Evolutionary conservation across 2,888 invertebrate genomes (phyloP), one percentile per base, ranked within the genome.

Genomic region (Synanthedon vespiformis): DNA sequence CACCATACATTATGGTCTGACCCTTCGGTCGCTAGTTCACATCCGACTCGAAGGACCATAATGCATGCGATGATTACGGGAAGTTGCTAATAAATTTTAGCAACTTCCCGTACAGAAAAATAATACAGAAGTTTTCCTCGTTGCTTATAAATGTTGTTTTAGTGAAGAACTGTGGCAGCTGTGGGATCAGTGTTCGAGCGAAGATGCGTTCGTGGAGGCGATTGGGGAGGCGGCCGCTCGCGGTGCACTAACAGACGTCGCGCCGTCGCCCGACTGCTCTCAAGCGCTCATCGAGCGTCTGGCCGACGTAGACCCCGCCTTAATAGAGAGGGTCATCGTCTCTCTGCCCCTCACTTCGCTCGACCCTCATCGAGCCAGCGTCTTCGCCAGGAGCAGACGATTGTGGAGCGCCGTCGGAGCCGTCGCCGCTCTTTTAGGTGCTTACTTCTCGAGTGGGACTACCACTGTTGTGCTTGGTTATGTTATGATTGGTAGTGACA

Each of bases 241-340:
- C 87, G 84, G 89, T 70, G 59, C 92, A 85, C 65, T 90, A 14
- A 85, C 88, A 3, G 72, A 72, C 8, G 89, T 89, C 60, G 86
- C 90, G 27, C 90, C 90, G 53, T 78, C 91, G 67, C 82, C 90
- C 68, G 74, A 90, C 79, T 68, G 77, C 61, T 80, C 91, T 2
- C 59, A 83, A 83, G 90, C 92, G 52, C 88, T 94, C 13, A 84
- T 89, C 50, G 89, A 93, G 68, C 90, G 91, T 53, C 89, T 93
- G 58, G 87, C 89, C 6, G 90, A 90, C 57, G 89, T 89, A 48
- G 89, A 91, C 67, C 88, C 92, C 51, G 88, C 90, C 51, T 87
- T 91, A 11, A 89, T 94, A 50, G 93, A 95, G 70, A 84, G 91
- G 10, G 93, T 93, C 57, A 89, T 94, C 53, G 81, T 80, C 11